Percentiles rank a stretch among this genome's conserved stretches.
These are phyloP conservation scores for Scaptomyza graminum DNA, from an alignment of 1,140 invertebrate species.

Conservation along the genomic window DNA sequence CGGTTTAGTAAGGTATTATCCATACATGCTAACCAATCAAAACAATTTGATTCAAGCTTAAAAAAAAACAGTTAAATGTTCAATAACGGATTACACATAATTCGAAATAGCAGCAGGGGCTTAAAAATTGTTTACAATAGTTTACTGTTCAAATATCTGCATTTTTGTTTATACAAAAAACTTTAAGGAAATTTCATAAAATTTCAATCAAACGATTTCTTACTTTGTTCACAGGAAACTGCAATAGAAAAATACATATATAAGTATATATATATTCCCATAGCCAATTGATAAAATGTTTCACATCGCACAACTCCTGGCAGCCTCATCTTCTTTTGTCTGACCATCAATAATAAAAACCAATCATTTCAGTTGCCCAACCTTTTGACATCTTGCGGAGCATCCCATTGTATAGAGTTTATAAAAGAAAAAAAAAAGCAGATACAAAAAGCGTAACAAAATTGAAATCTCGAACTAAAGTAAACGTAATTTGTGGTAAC, in stretches of 20 bases:
- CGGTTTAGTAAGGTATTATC: not conserved
- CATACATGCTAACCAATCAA: not conserved
- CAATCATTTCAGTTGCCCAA: slow-evolving; percentile 56
- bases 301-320: slow-evolving; percentile 11
- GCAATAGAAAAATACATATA: not conserved
- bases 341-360: slow-evolving; percentile 9
- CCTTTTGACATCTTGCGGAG: slow-evolving; percentile 63
- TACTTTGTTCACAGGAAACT: not conserved
- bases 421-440: slow-evolving; percentile 5
- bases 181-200: too few species aligned
- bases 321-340: slow-evolving; percentile 32
- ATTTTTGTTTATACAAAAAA: too few species aligned
- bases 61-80: not conserved
- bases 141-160: too few species aligned
- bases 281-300: slow-evolving; percentile 17
- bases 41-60: not conserved
- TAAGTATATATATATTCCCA: slow-evolving; percentile 8
- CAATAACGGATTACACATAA: not conserved
- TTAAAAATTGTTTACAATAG: not conserved
- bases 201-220: too few species aligned
- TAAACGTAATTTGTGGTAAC: slow-evolving; percentile 42
- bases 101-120: not conserved
- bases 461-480: slow-evolving; percentile 1
- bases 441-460: slow-evolving; percentile 47
- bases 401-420: slow-evolving; percentile 28